Percentiles rank a stretch among this genome's conserved stretches.
phyloP scores from a whole-genome alignment of 2,113 vertebrate genomes.

The Lophotis ruficrista region DNA sequence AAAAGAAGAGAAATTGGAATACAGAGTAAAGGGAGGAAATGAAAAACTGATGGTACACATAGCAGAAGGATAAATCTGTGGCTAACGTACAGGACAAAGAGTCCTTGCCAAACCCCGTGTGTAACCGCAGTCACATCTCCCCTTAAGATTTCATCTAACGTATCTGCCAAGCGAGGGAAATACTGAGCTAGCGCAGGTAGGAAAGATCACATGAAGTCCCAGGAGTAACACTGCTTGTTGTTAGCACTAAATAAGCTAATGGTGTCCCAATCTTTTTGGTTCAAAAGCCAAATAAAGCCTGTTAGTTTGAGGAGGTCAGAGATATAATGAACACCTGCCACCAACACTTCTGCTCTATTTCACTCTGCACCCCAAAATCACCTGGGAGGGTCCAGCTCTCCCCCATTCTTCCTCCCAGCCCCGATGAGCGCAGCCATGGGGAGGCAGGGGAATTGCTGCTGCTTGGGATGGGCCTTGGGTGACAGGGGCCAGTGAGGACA shows the following conservation, averaged over 20 bases:
- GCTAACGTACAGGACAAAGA: conserved; percentile 34
- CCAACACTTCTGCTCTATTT: not conserved
- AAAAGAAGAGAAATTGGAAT: not conserved
- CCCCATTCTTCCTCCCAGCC: not conserved
- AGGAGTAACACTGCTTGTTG: rapidly evolving
- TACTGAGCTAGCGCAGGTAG: not conserved
- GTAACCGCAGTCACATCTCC: conserved; percentile 49
- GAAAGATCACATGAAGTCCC: not conserved
- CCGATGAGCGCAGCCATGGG: not conserved
- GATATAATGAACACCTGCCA: not conserved
- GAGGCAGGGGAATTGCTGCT: not conserved
- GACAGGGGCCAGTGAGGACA: not conserved
- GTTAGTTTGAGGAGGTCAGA: not conserved
- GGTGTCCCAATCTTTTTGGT: not conserved
- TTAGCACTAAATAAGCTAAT: not conserved
- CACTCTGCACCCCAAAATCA: not conserved
- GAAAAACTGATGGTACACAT: not conserved
- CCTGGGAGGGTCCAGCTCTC: not conserved
- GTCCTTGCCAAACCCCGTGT: conserved; percentile 53
- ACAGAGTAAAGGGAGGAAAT: conserved; percentile 44
- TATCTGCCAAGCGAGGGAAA: not conserved
- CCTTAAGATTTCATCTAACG: not conserved
- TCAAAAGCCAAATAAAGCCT: not conserved
- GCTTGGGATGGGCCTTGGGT: not conserved
- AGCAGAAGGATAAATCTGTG: conserved; percentile 50